These are phyloP conservation scores for Drosophila koepferae DNA, from an alignment of 2,888 invertebrate genomes.

Conservation along the genomic window DNA sequence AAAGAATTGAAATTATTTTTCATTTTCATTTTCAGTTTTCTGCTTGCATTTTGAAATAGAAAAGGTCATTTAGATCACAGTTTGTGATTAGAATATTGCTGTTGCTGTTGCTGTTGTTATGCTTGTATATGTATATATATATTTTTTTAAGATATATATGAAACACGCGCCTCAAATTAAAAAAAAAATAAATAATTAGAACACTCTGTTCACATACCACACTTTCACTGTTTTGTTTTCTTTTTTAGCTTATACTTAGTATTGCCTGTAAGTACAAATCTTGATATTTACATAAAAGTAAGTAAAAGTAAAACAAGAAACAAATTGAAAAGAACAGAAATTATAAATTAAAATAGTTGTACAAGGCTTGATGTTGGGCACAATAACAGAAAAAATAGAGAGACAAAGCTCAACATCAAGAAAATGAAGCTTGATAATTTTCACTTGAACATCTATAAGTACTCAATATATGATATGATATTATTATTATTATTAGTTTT, in stretches of 20 bases:
- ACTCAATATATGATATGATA: conserved; percentile 32
- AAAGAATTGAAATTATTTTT: conserved; percentile 52
- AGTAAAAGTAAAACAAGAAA: conserved; percentile 32
- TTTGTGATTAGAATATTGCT: conserved; percentile 68
- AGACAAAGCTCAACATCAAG: conserved; percentile 31
- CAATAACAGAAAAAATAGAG: not conserved
- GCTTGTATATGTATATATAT: conserved; percentile 28
- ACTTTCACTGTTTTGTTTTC: conserved; percentile 49
- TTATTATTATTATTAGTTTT: conserved; percentile 27
- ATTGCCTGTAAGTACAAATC: conserved; percentile 65
- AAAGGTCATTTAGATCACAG: conserved; percentile 75
- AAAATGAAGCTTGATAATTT: not conserved
- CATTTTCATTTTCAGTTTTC: conserved; percentile 33
- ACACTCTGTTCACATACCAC: conserved; percentile 59
- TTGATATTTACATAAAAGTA: conserved; percentile 60
- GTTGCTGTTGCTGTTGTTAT: conserved; percentile 48
- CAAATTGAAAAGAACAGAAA: conserved; percentile 5
- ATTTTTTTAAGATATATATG: conserved; percentile 21
- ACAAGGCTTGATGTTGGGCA: conserved; percentile 38
- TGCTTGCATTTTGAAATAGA: conserved; percentile 61
- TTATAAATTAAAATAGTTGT: conserved; percentile 16
- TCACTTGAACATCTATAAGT: conserved; percentile 26
- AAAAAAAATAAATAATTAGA: conserved; percentile 5
- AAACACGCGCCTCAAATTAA: conserved; percentile 52
- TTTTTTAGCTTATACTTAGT: conserved; percentile 45